These are phyloP conservation scores for Pycnomerus fuliginosus DNA, from an alignment of 2,888 invertebrate genomes.

Conservation along the genomic window DNA sequence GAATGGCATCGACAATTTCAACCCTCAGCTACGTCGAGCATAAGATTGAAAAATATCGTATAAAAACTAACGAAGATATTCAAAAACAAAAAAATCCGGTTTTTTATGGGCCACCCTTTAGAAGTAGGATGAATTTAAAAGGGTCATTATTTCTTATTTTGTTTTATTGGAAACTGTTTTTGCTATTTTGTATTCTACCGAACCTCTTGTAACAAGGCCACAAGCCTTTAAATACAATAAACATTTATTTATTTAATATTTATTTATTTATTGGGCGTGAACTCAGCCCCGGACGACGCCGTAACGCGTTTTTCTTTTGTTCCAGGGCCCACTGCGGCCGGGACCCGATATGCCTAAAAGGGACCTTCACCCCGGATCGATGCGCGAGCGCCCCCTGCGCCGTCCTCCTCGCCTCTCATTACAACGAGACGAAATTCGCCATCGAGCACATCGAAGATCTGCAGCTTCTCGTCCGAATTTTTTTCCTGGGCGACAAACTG, in stretches of 20 bases:
- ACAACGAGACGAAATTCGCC: slow-evolving; percentile 58
- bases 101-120: no score
- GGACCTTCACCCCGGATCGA: slow-evolving; percentile 60
- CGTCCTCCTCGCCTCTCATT: slow-evolving; percentile 55
- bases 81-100: no score
- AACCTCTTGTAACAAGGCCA: no score
- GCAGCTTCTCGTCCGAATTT: slow-evolving; percentile 63
- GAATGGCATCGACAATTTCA: no score
- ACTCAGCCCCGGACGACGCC: neutral
- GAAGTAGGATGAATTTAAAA: neutral
- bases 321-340: slow-evolving; percentile 55
- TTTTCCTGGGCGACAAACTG: slow-evolving; percentile 68
- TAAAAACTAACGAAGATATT: no score
- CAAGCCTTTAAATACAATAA: no score
- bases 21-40: no score
- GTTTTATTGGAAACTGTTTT: no score
- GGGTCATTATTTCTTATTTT: no score
- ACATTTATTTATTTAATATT: neutral
- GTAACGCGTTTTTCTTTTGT: no score
- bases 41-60: no score
- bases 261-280: slow-evolving; percentile 1
- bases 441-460: slow-evolving; percentile 61
- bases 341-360: slow-evolving; percentile 54
- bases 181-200: no score
- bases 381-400: slow-evolving; percentile 55